Conservation (phyloP, 2,113 vertebrate species). For the Dendropsophus ebraccatus region DNA sequence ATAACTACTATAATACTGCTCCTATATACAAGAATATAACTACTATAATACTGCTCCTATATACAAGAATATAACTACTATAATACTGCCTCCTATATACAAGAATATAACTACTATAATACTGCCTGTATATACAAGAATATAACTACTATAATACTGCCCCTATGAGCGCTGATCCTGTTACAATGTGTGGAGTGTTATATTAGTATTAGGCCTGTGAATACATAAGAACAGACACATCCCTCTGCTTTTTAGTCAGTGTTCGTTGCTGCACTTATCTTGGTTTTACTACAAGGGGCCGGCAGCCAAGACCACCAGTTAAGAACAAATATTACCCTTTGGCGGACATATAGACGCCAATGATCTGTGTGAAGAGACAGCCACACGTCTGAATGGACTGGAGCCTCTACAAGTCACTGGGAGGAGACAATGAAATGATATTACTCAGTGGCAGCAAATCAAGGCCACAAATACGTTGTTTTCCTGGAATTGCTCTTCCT, state of each 20-base stretch:
- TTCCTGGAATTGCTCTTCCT: constrained; percentile 10
- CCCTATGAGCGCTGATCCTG: not conserved
- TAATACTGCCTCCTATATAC: no score
- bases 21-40: no score
- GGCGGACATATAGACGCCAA: constrained; percentile 38
- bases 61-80: no score
- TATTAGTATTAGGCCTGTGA: not conserved
- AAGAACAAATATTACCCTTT: constrained; percentile 53
- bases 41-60: no score
- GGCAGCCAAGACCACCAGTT: constrained; percentile 54
- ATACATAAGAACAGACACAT: not conserved
- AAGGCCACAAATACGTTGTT: constrained; percentile 15
- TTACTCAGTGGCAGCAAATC: constrained; percentile 1
- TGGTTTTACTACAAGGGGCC: constrained; percentile 42
- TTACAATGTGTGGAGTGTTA: not conserved
- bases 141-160: not conserved
- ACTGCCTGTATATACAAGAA: not conserved
- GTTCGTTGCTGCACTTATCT: constrained; percentile 16
- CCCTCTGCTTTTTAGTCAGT: not conserved
- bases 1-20: no score
- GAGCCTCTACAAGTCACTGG: constrained; percentile 22
- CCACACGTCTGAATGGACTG: constrained; percentile 29
- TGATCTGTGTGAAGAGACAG: constrained; percentile 28
- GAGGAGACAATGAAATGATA: constrained; percentile 25
- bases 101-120: not conserved